Evolutionary conservation across 2,888 invertebrate species (phyloP).

Genomic region (Eupelmus urozonus): DNA sequence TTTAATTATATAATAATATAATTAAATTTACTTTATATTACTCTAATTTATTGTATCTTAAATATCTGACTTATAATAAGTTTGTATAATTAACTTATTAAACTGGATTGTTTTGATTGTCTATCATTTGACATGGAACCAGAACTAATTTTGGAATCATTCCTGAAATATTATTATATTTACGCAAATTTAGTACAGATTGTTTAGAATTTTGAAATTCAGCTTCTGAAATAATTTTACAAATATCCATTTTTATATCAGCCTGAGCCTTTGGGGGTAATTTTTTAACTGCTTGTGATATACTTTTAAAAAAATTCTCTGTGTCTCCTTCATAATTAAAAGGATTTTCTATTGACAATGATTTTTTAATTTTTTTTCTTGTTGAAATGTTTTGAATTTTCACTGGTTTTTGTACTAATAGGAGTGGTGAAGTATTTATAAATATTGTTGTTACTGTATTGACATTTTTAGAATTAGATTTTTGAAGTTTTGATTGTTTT

Average conservation of each 20-base stretch:
- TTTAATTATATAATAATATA: too few species aligned
- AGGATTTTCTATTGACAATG: constrained; percentile 20
- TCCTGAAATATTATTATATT: constrained; percentile 68
- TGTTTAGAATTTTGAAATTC: constrained; percentile 66
- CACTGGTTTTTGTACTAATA: constrained; percentile 21
- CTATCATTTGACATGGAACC: constrained; percentile 74
- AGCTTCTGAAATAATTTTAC: constrained; percentile 72
- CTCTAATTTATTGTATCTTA: too few species aligned
- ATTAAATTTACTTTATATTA: too few species aligned
- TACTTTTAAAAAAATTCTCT: constrained; percentile 73
- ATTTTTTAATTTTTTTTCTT: constrained; percentile 57
- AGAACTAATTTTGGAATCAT: constrained; percentile 74
- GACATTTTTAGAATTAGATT: constrained; percentile 35
- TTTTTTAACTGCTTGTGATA: constrained; percentile 71
- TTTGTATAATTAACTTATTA: too few species aligned
- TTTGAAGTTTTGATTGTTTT: constrained; percentile 57
- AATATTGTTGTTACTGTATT: constrained; percentile 58
- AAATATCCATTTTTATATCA: constrained; percentile 73
- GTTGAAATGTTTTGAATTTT: constrained; percentile 37
- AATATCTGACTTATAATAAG: too few species aligned
- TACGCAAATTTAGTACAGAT: constrained; percentile 63
- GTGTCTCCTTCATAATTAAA: constrained; percentile 66
- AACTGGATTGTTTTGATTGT: constrained; percentile 62
- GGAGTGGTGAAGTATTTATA: constrained; percentile 52
- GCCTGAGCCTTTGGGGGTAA: constrained; percentile 72